Evolutionary conservation across 2,888 invertebrate species (phyloP).

Genomic region (Pterobdella sp.): DNA sequence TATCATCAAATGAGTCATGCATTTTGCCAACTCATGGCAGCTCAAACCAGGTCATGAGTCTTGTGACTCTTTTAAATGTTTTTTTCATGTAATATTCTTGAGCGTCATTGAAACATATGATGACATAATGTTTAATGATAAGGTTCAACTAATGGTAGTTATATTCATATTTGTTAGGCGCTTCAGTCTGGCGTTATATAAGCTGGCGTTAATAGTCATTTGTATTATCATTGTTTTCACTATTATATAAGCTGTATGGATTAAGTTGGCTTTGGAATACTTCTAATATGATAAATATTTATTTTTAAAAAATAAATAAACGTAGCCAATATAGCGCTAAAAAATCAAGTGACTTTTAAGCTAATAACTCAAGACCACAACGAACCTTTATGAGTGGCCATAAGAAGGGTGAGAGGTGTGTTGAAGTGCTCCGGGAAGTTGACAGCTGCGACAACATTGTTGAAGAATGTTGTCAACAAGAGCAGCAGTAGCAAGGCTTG

Average conservation of each 20-base stretch:
- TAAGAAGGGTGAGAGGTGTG: background rate
- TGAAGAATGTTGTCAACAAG: background rate
- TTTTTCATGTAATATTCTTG: too few species aligned
- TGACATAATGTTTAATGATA: too few species aligned
- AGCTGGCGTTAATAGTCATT: background rate
- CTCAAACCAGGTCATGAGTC: too few species aligned
- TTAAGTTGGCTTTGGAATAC: background rate
- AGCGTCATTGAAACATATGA: too few species aligned
- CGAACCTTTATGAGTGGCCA: background rate
- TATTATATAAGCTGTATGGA: background rate
- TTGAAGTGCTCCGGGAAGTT: background rate
- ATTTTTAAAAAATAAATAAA: background rate
- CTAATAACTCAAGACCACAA: background rate
- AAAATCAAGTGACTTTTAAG: background rate
- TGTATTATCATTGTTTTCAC: background rate
- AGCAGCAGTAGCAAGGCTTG: background rate
- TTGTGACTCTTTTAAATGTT: too few species aligned
- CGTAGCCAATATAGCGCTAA: background rate
- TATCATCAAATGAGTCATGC: too few species aligned
- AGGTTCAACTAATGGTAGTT: too few species aligned
- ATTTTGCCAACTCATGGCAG: too few species aligned
- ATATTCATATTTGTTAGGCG: too few species aligned
- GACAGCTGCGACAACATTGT: background rate
- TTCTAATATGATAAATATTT: background rate
- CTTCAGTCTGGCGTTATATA: too few species aligned